Evolutionary conservation across 1,140 invertebrate genomes (phyloP), one percentile per base, ranked within the genome.

Genomic region (Drosophila watanabei): DNA sequence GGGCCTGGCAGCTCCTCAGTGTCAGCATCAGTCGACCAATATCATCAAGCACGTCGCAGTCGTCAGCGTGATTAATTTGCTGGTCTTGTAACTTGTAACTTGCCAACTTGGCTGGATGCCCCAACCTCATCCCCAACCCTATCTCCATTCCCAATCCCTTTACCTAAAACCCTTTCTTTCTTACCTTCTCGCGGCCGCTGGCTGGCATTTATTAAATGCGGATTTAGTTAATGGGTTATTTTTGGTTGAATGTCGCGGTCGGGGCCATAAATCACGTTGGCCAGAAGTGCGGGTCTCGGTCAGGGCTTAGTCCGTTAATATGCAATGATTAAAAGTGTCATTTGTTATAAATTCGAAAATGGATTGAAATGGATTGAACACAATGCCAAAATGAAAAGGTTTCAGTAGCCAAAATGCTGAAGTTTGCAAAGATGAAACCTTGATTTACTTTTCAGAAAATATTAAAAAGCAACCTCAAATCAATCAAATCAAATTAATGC

Each of bases 21-120:
- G 87, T 91, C 86, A 91, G 87, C 86, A 90, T 90, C 86, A 82
- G 82, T 90, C 86, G 86, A 79, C 85, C 87, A 90, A 91, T 90
- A 90, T 87, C 86, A 89, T 90, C 86, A 90, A 91, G 82, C 89
- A 86, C 87, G 79, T 90, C 82, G 87, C 79, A 78, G 76, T 86
- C 87, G 79, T 78, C 86, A 82, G 86, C 68, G 77, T 90, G 86
- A 90, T 90, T 90, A 90, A 90, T 90, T 90, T 87, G 76, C 79
- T 65, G 78, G 79, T 89, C 84, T 86, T 86, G 81, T 85, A 73
- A 72, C 75, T 66, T 70, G 78, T 62, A 75, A 68, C 75, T 79
- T 63, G 75, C 52, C 68, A 72, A 78, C 80, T 57, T 63, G 65
- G 51, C 11, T 63, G 39, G 32, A 45, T 32, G 24, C 24, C 45